Conservation (phyloP, 1,140 invertebrate species). For the Hestina assimilis region DNA sequence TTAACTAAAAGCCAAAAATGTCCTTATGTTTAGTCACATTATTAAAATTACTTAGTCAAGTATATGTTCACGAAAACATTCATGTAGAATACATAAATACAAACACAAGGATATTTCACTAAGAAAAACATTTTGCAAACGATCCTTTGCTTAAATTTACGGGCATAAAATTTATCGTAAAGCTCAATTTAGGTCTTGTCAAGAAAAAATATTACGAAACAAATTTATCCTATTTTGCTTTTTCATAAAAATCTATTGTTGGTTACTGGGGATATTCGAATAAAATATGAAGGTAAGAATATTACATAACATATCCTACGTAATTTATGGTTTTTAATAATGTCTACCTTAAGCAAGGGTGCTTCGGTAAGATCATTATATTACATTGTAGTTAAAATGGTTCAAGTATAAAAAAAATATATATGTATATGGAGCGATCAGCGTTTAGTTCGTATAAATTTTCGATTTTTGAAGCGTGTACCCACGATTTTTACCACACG, state of each 20-base stretch:
- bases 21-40: too few relatives aligned
- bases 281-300: not conserved
- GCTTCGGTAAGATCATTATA: too few relatives aligned
- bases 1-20: too few relatives aligned
- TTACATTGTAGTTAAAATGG: too few relatives aligned
- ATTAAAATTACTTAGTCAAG: too few relatives aligned
- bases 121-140: conserved; percentile 6
- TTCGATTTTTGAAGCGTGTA: too few relatives aligned
- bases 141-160: conserved; percentile 2
- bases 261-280: not conserved
- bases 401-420: too few relatives aligned
- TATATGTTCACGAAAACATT: too few relatives aligned
- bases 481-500: too few relatives aligned
- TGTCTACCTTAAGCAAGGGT: too few relatives aligned
- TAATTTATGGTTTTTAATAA: not conserved
- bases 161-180: conserved; percentile 22
- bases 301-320: not conserved
- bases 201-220: conserved; percentile 15
- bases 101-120: not conserved
- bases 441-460: too few relatives aligned
- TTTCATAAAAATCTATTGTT: not conserved
- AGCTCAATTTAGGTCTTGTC: conserved; percentile 17
- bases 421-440: too few relatives aligned
- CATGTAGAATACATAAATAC: not conserved
- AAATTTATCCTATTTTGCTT: not conserved